These are phyloP conservation scores for Troilus luridus DNA, from an alignment of 2,888 invertebrate genomes.

Conservation along the genomic window DNA sequence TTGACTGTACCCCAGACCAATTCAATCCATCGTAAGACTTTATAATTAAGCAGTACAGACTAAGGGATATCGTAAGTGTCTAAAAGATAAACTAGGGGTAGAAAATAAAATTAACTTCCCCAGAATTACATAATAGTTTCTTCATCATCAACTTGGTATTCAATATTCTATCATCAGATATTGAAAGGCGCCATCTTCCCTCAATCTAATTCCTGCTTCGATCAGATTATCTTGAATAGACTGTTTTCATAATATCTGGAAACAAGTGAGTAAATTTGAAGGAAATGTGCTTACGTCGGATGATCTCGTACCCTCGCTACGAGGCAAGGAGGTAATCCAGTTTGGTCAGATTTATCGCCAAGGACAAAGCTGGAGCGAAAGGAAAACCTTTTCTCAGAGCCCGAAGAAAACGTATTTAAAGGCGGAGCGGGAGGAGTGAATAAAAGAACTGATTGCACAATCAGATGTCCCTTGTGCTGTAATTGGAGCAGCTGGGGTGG, in stretches of 20 bases:
- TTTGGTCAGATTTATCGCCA: constrained; percentile 16
- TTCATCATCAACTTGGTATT: too few relatives aligned
- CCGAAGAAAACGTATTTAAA: constrained; percentile 47
- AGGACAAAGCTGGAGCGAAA: constrained; percentile 19
- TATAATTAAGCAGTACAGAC: too few relatives aligned
- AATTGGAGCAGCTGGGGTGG: constrained; percentile 38
- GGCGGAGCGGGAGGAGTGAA: constrained; percentile 23
- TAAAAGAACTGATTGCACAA: constrained; percentile 49
- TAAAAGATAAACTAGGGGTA: too few relatives aligned
- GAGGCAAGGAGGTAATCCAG: background rate
- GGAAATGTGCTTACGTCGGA: background rate
- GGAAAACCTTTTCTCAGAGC: background rate
- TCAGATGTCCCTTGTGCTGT: constrained; percentile 46
- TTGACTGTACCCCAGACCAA: too few relatives aligned
- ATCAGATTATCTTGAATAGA: background rate
- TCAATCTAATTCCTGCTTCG: background rate
- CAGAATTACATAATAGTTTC: too few relatives aligned
- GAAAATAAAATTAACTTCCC: too few relatives aligned
- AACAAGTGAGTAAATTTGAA: background rate
- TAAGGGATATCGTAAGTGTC: too few relatives aligned
- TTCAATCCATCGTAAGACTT: too few relatives aligned
- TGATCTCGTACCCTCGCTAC: background rate
- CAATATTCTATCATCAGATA: too few relatives aligned
- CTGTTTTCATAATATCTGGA: background rate
- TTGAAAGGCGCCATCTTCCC: too few relatives aligned